Percentiles rank a stretch among this genome's conserved stretches.
These are phyloP conservation scores for Nyctalus aviator DNA, from an alignment of 2,797 vertebrate species.

Conservation along the genomic window DNA sequence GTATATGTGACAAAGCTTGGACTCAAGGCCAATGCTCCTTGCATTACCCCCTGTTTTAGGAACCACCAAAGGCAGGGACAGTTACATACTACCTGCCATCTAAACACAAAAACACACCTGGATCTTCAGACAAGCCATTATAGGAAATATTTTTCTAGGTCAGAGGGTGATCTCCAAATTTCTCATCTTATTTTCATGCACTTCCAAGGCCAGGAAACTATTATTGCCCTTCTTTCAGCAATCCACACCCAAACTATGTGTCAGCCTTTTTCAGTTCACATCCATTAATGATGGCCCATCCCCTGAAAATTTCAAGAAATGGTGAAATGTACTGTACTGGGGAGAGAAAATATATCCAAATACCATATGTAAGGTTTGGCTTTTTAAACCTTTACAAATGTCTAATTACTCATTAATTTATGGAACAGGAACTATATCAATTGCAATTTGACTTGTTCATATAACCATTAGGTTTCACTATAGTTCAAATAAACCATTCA, in stretches of 20 bases:
- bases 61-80: not conserved
- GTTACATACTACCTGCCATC: not conserved
- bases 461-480: constrained; percentile 73
- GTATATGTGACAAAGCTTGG: not conserved
- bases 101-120: not conserved
- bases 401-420: constrained; percentile 65
- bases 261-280: constrained; percentile 9
- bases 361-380: constrained; percentile 24
- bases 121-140: not conserved
- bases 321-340: constrained; percentile 56
- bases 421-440: constrained; percentile 61
- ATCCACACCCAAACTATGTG: not conserved
- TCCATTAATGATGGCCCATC: not conserved
- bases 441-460: constrained; percentile 70
- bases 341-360: constrained; percentile 11
- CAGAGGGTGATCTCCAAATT: not conserved
- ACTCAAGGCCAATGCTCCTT: not conserved
- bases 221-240: not conserved
- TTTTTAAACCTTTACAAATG: constrained; percentile 44
- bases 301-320: constrained; percentile 58
- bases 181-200: not conserved
- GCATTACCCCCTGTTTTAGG: not conserved
- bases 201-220: not conserved
- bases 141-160: not conserved
- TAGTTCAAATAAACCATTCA: constrained; percentile 71